These are phyloP conservation scores for Eupsilia transversa DNA, from an alignment of 2,888 invertebrate species.

Conservation along the genomic window DNA sequence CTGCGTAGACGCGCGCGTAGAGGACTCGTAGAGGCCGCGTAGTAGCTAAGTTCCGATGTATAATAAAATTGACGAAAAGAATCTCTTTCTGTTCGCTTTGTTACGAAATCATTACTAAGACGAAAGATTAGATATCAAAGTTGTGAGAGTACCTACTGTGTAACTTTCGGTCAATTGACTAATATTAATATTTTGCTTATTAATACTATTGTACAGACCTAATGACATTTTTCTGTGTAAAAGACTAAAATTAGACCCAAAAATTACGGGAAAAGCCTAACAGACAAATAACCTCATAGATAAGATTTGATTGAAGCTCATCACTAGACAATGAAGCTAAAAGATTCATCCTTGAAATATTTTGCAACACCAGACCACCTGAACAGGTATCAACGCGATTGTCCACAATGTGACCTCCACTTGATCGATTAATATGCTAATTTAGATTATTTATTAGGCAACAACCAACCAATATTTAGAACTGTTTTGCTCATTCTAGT, in stretches of 20 bases:
- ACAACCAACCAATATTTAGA: slow-evolving; percentile 71
- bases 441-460: slow-evolving; percentile 81
- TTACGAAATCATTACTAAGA: neutral
- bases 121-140: neutral
- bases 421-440: slow-evolving; percentile 84
- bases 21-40: neutral
- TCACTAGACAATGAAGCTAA: slow-evolving; percentile 62
- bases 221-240: neutral
- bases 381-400: slow-evolving; percentile 79
- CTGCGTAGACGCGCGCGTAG: neutral
- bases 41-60: neutral
- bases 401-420: slow-evolving; percentile 83
- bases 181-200: neutral
- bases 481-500: slow-evolving; percentile 65
- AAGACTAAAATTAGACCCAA: neutral
- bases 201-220: neutral
- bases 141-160: neutral
- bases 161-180: neutral
- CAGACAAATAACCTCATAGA: neutral
- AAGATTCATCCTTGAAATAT: slow-evolving; percentile 80
- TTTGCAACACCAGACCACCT: slow-evolving; percentile 77
- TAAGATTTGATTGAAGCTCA: slow-evolving; percentile 64
- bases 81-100: neutral
- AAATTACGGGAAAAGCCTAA: neutral
- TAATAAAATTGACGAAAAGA: neutral